Evolutionary conservation across 2,113 vertebrate species (phyloP), one percentile per base, ranked within the genome.

Genomic region (Brachirus orientalis): DNA sequence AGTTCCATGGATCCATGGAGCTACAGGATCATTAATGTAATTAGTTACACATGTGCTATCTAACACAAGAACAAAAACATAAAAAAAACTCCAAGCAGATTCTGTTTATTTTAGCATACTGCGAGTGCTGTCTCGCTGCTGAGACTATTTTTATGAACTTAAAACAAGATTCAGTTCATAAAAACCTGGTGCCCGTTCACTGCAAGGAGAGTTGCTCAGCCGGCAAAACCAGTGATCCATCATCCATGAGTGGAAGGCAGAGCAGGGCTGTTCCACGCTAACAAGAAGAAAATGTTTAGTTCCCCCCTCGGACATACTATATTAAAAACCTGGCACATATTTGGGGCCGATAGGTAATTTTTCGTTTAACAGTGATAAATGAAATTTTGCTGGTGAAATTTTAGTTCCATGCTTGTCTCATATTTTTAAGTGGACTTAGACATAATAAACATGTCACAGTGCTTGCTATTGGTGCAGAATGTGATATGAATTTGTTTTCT

Each of bases 121-220:
- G 28, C 28, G 28, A 43, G 44, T 9, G 46, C 46, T 11, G 10
- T 33, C n/a, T 17, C 7, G 43, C 28, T 4, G 28, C 28, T 18
- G 20, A 11, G 62, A 40, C 14, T 14, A 28, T 28, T 63, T 46
- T 59, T 41, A 60, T 61, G 63, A 20, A 61, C 51, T 46, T 17
- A 37, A 61, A 12, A 36, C 22, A 0, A 12, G 41, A 68, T 55
- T 20, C 45, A 57, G 7, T 73, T 38, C 28, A 51, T 50, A 28
- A 22, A 63, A 65, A 59, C 20, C 12, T 43, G 45, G 22, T 18
- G 3, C 14, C 35, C 8, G 0, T 46, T 57, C 28, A 45, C 8
- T 33, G 40, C 8, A 45, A 8, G 33, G 7, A 54, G 47, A 55
- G 36, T 7, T 48, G 19, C 44, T 54, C 35, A 44, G 12, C 56